These are phyloP conservation scores for Melanotaenia pygmaea DNA, from an alignment of 2,797 vertebrate species.

Conservation along the genomic window DNA sequence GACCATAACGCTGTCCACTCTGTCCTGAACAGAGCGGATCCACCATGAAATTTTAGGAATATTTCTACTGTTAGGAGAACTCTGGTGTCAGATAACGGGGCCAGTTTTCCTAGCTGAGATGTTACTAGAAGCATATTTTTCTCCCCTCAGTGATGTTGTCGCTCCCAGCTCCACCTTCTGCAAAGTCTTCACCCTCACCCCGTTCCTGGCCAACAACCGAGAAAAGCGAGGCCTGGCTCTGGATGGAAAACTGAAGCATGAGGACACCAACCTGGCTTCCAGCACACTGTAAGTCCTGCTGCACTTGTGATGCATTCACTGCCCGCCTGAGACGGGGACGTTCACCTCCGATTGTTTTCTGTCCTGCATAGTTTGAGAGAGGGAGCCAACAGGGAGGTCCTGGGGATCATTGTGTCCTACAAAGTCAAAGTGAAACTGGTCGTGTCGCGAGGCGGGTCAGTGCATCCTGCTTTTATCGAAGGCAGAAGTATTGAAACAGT, in stretches of 20 bases:
- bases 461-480: background rate
- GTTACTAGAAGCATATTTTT: too few relatives aligned
- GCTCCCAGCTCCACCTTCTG: conserved; percentile 94
- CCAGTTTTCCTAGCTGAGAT: too few relatives aligned
- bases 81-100: too few relatives aligned
- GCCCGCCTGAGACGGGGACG: background rate
- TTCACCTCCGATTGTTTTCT: background rate
- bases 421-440: conserved; percentile 98
- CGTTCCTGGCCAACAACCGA: conserved; percentile 93
- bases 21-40: too few relatives aligned
- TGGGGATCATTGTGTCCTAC: conserved; percentile 97
- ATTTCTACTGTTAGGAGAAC: too few relatives aligned
- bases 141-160: conserved; percentile 86
- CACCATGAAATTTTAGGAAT: too few relatives aligned
- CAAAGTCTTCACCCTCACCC: conserved; percentile 95
- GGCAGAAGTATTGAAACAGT: too few relatives aligned
- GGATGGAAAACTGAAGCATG: conserved; percentile 95
- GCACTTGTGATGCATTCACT: background rate
- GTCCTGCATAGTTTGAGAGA: conserved; percentile 86
- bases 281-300: conserved; percentile 90
- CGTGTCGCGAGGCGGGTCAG: conserved; percentile 94
- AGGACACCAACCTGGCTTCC: conserved; percentile 97
- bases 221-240: conserved; percentile 94
- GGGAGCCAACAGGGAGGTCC: conserved; percentile 93
- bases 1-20: too few relatives aligned